Percentiles rank a stretch among this genome's conserved stretches.
Conservation (phyloP, 2,797 vertebrate genomes). For the Rachycentron canadum region DNA sequence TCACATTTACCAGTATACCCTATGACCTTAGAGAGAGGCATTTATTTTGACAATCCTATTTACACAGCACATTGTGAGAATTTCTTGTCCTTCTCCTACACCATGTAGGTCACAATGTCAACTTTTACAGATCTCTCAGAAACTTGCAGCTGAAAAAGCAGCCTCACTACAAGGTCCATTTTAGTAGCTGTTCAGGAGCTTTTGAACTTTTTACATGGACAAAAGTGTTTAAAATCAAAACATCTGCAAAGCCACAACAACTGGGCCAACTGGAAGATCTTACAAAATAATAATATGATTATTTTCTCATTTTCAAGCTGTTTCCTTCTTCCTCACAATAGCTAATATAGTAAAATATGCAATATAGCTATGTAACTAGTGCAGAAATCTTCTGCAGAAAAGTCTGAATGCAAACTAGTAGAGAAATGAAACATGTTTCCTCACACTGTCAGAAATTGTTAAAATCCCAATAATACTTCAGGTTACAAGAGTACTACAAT, state of each 20-base stretch:
- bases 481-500: background rate
- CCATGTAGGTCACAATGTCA: background rate
- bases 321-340: background rate
- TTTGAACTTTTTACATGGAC: background rate
- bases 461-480: background rate
- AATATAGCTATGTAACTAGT: background rate
- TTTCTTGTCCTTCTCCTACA: background rate
- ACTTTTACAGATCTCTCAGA: background rate
- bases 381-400: background rate
- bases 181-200: background rate
- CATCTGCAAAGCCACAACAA: background rate
- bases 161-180: background rate
- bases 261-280: background rate
- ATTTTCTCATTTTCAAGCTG: background rate
- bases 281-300: background rate
- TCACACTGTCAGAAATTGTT: no score
- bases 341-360: background rate
- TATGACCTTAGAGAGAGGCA: slow-evolving; percentile 2
- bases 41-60: slow-evolving; percentile 17
- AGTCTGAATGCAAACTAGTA: background rate
- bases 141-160: background rate
- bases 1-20: background rate
- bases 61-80: background rate
- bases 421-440: background rate
- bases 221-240: background rate